These are phyloP conservation scores for Sesamia nonagrioides DNA, from an alignment of 1,140 invertebrate species.

Conservation along the genomic window DNA sequence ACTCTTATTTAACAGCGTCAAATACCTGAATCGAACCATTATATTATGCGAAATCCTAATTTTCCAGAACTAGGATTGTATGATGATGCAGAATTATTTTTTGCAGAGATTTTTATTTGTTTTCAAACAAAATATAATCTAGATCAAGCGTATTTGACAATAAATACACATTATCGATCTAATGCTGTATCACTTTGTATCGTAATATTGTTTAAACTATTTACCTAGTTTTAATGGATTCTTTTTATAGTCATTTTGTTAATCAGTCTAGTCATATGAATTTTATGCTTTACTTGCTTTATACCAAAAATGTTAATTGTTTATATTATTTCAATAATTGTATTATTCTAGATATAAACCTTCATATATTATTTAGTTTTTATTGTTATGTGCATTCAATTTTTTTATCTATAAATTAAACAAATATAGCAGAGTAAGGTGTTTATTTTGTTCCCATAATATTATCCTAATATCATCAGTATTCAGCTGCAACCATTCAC, in stretches of 20 bases:
- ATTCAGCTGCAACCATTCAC: no score
- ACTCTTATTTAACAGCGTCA: background rate
- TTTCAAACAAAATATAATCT: background rate
- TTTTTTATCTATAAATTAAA: no score
- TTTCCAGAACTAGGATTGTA: background rate
- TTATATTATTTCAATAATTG: background rate
- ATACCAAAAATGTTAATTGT: conserved; percentile 39
- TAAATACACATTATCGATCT: background rate
- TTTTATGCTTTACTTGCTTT: conserved; percentile 24
- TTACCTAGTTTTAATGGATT: background rate
- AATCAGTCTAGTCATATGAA: conserved; percentile 26
- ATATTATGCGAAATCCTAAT: background rate
- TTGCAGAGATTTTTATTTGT: background rate
- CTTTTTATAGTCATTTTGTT: conserved; percentile 1
- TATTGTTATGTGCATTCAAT: no score
- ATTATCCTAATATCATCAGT: no score
- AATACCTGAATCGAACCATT: background rate
- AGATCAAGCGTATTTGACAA: background rate
- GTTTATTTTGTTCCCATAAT: no score
- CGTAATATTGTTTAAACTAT: background rate
- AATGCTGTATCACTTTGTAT: background rate
- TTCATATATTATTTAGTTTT: no score
- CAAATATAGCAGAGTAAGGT: no score
- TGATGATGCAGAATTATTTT: background rate
- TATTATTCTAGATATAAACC: conserved; percentile 14